A percentile compares a stretch with the other conserved stretches of the same genome.
Evolutionary conservation across 2,113 vertebrate species (phyloP).

Genomic region (Serranochromis macrocephalus): DNA sequence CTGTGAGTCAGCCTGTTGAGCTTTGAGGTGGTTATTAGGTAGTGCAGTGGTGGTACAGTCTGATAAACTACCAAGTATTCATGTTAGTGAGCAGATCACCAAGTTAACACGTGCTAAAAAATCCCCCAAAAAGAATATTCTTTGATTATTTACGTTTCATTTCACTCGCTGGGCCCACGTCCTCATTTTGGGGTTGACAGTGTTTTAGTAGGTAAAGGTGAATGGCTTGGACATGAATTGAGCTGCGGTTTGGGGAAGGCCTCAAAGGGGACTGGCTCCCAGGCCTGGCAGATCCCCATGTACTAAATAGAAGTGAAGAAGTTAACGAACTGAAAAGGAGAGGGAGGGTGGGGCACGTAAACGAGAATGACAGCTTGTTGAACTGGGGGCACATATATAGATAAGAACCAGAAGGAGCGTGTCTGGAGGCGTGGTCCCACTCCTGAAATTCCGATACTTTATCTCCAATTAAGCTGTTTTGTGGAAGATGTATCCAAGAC

Average conservation of each 20-base stretch:
- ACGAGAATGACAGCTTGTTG: neutral
- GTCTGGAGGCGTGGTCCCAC: neutral
- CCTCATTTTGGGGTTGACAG: neutral
- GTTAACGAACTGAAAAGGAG: accelerated
- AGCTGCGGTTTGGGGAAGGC: neutral
- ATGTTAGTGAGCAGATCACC: neutral
- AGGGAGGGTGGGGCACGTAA: neutral
- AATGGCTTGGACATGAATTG: neutral
- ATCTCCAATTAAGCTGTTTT: neutral
- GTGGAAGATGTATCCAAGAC: neutral
- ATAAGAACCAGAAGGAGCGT: neutral
- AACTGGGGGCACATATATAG: neutral
- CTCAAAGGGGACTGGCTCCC: neutral
- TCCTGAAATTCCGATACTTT: accelerated
- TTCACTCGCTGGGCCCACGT: accelerated
- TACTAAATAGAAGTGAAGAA: neutral
- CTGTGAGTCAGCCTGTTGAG: slow-evolving; percentile 50
- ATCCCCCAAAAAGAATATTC: neutral
- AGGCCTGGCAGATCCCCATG: neutral
- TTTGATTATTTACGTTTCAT: neutral
- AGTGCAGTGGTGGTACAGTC: neutral
- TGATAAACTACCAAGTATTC: neutral
- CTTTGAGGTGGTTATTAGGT: neutral
- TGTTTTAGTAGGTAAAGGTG: neutral
- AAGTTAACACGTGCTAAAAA: neutral